phyloP scores from a whole-genome alignment of 2,888 invertebrate genomes.

The Clanis bilineata region DNA sequence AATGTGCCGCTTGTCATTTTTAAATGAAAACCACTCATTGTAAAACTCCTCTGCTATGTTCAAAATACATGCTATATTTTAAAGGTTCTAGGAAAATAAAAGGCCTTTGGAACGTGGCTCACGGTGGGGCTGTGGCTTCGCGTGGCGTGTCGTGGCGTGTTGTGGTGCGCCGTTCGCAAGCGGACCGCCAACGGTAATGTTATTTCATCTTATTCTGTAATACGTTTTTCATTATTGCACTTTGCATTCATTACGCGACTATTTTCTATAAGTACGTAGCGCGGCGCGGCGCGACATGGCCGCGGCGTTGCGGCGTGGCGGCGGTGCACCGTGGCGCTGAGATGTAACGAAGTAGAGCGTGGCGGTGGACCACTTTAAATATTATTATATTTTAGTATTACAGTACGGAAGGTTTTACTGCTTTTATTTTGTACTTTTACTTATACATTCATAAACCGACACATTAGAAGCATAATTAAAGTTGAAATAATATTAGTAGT shows the following conservation, averaged over 20 bases:
- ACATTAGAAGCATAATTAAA: too few species aligned
- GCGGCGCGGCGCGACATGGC: too few species aligned
- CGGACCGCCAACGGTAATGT: not conserved
- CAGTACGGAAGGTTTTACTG: too few species aligned
- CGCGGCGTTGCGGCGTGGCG: too few species aligned
- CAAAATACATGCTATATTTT: not conserved
- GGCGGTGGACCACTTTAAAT: too few species aligned
- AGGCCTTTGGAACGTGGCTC: not conserved
- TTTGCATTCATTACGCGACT: not conserved
- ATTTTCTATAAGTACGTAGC: not conserved
- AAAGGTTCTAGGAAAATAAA: not conserved
- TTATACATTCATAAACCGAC: too few species aligned
- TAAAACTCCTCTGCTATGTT: not conserved
- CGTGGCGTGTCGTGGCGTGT: not conserved
- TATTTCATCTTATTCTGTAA: slow-evolving; percentile 8
- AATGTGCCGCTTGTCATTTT: not conserved
- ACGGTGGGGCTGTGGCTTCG: not conserved
- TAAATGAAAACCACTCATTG: not conserved
- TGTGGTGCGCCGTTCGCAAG: not conserved
- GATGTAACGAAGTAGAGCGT: too few species aligned
- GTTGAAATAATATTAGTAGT: too few species aligned
- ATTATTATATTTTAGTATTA: too few species aligned
- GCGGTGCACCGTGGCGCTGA: too few species aligned
- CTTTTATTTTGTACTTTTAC: too few species aligned
- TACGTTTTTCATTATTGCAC: slow-evolving; percentile 1